Conservation (phyloP, 2,888 invertebrate genomes). For the Aquatica leii region DNA sequence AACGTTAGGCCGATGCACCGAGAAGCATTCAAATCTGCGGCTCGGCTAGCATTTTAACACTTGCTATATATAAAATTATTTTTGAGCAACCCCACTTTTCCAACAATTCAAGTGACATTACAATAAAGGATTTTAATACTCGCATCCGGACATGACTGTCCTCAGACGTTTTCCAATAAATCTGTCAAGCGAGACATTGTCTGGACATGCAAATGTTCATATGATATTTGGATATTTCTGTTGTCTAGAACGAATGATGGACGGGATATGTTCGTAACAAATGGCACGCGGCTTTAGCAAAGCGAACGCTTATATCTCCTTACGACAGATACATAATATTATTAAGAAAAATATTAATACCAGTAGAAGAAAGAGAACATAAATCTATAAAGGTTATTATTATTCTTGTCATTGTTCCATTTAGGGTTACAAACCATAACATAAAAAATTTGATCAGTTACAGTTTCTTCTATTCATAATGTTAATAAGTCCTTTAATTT, state of each 20-base stretch:
- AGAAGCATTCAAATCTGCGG: no score
- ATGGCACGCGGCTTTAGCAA: conserved; percentile 51
- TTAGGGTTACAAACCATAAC: conserved; percentile 1
- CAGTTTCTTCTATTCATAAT: neutral
- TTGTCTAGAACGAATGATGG: conserved; percentile 45
- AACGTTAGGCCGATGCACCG: no score
- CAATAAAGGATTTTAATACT: conserved; percentile 57
- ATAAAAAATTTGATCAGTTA: neutral
- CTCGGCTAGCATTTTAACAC: conserved; percentile 27
- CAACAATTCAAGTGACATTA: conserved; percentile 43
- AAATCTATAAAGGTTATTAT: conserved; percentile 47
- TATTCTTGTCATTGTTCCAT: conserved; percentile 14
- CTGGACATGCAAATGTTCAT: conserved; percentile 59
- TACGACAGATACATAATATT: conserved; percentile 56
- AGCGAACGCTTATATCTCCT: conserved; percentile 24
- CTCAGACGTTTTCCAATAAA: conserved; percentile 57
- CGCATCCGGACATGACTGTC: conserved; percentile 42
- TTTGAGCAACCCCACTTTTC: conserved; percentile 19
- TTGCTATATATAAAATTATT: conserved; percentile 25
- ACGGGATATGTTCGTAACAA: conserved; percentile 53
- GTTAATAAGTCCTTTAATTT: conserved; percentile 7
- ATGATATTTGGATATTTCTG: conserved; percentile 57
- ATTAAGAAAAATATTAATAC: conserved; percentile 61
- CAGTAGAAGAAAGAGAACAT: conserved; percentile 57
- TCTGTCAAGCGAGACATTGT: conserved; percentile 57